These are phyloP conservation scores for Notarius lentiginosus DNA, from an alignment of 2,113 vertebrate species.

Conservation along the genomic window DNA sequence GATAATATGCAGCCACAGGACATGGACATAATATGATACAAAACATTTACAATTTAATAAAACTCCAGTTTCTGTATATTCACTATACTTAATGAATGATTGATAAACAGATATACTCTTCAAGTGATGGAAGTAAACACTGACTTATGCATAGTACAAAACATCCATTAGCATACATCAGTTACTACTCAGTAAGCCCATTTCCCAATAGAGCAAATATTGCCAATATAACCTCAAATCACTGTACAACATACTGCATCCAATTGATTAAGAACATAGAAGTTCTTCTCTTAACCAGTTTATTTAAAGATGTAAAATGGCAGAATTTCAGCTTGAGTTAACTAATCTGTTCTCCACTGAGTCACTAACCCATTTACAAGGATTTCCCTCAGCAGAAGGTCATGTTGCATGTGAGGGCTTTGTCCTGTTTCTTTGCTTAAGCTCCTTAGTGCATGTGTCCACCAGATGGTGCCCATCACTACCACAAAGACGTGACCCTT, in stretches of 20 bases:
- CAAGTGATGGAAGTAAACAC: background rate
- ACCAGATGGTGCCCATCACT: conserved; percentile 37
- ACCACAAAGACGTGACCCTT: background rate
- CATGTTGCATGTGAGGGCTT: conserved; percentile 45
- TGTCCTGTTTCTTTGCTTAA: conserved; percentile 54
- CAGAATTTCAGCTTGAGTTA: background rate
- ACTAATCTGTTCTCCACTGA: conserved; percentile 31
- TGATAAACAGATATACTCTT: background rate
- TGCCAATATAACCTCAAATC: background rate
- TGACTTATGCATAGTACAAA: background rate
- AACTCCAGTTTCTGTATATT: background rate
- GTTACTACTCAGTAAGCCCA: background rate
- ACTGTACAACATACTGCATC: background rate
- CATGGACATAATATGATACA: background rate
- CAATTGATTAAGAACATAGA: background rate
- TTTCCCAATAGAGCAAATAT: background rate
- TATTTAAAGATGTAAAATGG: background rate
- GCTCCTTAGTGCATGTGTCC: conserved; percentile 29
- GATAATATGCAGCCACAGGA: background rate
- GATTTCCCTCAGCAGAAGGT: conserved; percentile 41
- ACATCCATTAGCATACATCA: background rate
- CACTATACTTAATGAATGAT: background rate
- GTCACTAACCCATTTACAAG: conserved; percentile 58
- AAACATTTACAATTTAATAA: background rate
- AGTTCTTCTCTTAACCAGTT: background rate